These are phyloP conservation scores for Cotesia vestalis DNA, from an alignment of 1,140 invertebrate genomes.

Conservation along the genomic window DNA sequence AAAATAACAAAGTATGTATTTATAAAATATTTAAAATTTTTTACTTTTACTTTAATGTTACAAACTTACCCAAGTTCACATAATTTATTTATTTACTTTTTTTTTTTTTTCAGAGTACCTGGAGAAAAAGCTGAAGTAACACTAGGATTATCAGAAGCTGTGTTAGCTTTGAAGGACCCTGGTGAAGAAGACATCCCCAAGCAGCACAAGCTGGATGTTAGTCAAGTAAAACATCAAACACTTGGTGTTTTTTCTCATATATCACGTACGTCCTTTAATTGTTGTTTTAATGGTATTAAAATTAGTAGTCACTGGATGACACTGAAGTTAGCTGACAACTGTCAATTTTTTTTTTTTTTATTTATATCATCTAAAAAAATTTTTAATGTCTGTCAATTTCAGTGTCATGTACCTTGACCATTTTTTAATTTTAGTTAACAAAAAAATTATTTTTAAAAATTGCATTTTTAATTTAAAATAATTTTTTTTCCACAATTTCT, in stretches of 20 bases:
- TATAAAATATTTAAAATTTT: constrained; percentile 19
- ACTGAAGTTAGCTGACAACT: no score
- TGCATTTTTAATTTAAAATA: no score
- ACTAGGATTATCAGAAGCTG: constrained; percentile 74
- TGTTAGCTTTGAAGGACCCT: constrained; percentile 75
- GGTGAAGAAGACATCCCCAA: constrained; percentile 81
- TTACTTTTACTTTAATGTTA: constrained; percentile 15
- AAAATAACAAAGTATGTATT: constrained; percentile 74
- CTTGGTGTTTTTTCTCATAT: constrained; percentile 89
- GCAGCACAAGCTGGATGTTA: constrained; percentile 89
- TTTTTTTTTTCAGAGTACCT: constrained; percentile 57
- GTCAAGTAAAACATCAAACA: constrained; percentile 86
- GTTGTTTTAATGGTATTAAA: no score
- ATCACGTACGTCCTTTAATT: constrained; percentile 65
- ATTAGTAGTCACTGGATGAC: no score
- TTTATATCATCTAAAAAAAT: no score
- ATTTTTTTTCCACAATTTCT: no score
- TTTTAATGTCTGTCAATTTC: no score
- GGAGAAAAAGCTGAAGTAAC: constrained; percentile 79
- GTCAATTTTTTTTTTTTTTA: no score
- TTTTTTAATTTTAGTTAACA: no score
- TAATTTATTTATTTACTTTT: constrained; percentile 19
- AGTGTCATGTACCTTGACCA: no score
- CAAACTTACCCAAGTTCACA: background rate
- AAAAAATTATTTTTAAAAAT: no score